Conservation (phyloP, 2,113 vertebrate species). For the Epinephelus cyanopodus region DNA sequence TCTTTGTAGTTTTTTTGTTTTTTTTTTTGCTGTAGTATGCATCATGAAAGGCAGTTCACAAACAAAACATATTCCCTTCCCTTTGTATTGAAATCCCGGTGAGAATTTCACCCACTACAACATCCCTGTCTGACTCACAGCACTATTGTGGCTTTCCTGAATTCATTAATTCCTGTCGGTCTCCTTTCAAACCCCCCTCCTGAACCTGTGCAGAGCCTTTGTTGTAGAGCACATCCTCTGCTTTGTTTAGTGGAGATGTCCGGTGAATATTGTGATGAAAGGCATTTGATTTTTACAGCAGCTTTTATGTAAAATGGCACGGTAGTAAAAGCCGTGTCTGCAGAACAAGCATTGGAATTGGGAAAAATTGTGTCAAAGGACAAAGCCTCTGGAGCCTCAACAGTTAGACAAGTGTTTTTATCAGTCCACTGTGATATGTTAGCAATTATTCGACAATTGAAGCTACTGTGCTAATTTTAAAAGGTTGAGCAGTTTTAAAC, state of each 20-base stretch:
- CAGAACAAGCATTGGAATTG: not conserved
- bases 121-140: constrained; percentile 4
- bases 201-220: constrained; percentile 36
- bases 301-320: constrained; percentile 48
- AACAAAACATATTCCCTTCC: not conserved
- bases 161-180: constrained; percentile 39
- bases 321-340: not conserved
- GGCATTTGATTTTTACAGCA: constrained; percentile 40
- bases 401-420: constrained; percentile 9
- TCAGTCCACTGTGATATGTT: not conserved
- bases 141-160: not conserved
- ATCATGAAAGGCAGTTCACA: constrained; percentile 5
- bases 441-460: not conserved
- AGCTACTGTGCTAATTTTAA: not conserved
- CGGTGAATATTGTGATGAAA: constrained; percentile 39
- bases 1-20: not conserved
- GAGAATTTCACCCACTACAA: constrained; percentile 29
- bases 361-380: constrained; percentile 11
- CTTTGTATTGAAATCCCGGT: constrained; percentile 14
- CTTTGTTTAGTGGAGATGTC: constrained; percentile 34
- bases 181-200: constrained; percentile 4
- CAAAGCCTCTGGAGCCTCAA: not conserved
- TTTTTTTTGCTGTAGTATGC: not conserved
- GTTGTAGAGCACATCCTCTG: not conserved
- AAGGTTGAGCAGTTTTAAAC: not conserved